Percentiles rank a stretch among this genome's conserved stretches.
Evolutionary conservation across 2,113 vertebrate genomes (phyloP).

Genomic region (Oryzias curvinotus): DNA sequence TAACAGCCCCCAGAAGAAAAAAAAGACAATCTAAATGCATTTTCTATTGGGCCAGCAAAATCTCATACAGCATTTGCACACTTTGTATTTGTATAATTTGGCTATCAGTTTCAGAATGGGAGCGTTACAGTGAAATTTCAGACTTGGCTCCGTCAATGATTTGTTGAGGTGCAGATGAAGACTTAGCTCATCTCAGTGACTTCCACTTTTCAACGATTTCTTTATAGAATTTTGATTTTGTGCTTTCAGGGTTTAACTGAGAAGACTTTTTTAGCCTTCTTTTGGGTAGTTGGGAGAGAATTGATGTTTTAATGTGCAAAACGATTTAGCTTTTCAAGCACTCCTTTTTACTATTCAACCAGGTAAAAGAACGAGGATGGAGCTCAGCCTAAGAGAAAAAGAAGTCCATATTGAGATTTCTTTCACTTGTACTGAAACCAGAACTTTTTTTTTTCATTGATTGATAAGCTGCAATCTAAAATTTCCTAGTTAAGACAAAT

Average conservation of each 20-base stretch:
- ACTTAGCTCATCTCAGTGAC: conserved; percentile 54
- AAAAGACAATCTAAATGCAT: too few relatives aligned
- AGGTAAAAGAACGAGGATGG: neutral
- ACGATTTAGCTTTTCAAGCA: conserved; percentile 25
- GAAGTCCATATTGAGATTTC: too few relatives aligned
- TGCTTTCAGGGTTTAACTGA: conserved; percentile 39
- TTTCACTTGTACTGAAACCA: too few relatives aligned
- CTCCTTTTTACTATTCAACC: conserved; percentile 32
- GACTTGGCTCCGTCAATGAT: conserved; percentile 48
- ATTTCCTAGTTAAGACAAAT: conserved; percentile 2
- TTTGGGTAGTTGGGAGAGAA: conserved; percentile 35
- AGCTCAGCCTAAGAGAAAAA: too few relatives aligned
- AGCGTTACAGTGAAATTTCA: conserved; percentile 57
- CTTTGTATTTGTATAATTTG: conserved; percentile 2
- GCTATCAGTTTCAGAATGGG: conserved; percentile 30
- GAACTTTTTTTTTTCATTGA: too few relatives aligned
- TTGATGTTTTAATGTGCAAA: conserved; percentile 27
- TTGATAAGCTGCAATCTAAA: too few relatives aligned
- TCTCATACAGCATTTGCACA: neutral
- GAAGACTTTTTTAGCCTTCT: conserved; percentile 40
- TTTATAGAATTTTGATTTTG: conserved; percentile 48
- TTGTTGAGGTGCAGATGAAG: conserved; percentile 46
- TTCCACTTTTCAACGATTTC: conserved; percentile 53
- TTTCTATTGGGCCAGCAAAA: too few relatives aligned
- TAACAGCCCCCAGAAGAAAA: too few relatives aligned